These are phyloP conservation scores for Karalla daura DNA, from an alignment of 2,797 vertebrate genomes.

Conservation along the genomic window DNA sequence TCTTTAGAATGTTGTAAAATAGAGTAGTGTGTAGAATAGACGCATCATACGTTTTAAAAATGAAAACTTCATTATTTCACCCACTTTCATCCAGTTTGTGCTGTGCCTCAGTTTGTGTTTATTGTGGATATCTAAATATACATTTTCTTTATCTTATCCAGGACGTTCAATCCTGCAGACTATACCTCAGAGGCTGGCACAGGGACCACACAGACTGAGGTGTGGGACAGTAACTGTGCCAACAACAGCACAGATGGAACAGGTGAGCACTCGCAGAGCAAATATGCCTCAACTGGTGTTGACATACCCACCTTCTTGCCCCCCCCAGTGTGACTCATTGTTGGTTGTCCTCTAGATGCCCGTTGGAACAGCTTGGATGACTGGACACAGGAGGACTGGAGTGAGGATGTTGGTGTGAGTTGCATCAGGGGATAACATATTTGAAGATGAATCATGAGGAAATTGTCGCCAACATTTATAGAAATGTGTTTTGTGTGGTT, in stretches of 20 bases:
- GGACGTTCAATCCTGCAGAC: constrained; percentile 96
- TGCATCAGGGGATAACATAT: constrained; percentile 28
- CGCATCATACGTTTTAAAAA: no score
- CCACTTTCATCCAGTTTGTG: not conserved
- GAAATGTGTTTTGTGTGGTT: constrained; percentile 18
- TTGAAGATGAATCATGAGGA: not conserved
- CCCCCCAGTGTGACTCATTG: not conserved
- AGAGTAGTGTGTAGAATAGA: not conserved
- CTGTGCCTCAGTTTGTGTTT: not conserved
- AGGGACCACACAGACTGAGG: constrained; percentile 86
- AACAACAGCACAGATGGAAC: constrained; percentile 89
- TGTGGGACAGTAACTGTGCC: constrained; percentile 86
- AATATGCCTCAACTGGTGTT: not conserved
- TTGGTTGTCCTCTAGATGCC: constrained; percentile 74
- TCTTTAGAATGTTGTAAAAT: no score
- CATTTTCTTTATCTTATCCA: constrained; percentile 54
- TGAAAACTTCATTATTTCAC: no score
- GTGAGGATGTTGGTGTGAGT: constrained; percentile 91
- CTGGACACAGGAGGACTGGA: constrained; percentile 96
- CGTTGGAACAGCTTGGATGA: constrained; percentile 94
- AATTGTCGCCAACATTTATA: no score
- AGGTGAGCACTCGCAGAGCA: constrained; percentile 76
- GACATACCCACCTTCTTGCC: not conserved
- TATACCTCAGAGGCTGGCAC: constrained; percentile 88
- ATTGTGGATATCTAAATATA: not conserved